phyloP scores from a whole-genome alignment of 1,140 invertebrate genomes.

The Agrypnia vestita region DNA sequence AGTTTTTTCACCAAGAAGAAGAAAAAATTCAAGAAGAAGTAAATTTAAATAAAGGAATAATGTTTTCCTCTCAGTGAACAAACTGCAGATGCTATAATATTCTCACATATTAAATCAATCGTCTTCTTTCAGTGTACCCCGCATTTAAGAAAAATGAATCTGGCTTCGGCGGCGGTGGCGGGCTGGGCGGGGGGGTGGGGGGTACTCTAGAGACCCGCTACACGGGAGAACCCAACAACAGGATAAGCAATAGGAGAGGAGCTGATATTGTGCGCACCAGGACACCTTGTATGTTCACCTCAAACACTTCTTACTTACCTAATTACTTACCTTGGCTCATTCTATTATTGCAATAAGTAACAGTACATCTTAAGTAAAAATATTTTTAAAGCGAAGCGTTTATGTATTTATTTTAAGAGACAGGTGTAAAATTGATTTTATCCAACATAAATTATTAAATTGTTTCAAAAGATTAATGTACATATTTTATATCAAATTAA shows the following conservation, averaged over 20 bases:
- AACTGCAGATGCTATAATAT: too few relatives aligned
- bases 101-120: neutral
- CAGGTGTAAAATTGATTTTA: too few relatives aligned
- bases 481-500: too few relatives aligned
- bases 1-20: neutral
- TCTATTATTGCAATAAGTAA: neutral
- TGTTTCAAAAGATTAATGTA: too few relatives aligned
- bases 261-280: conserved; percentile 81
- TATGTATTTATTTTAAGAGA: too few relatives aligned
- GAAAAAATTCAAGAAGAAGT: neutral
- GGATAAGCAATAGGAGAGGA: conserved; percentile 73
- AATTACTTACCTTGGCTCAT: neutral
- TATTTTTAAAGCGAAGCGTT: too few relatives aligned
- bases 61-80: too few relatives aligned
- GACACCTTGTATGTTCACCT: conserved; percentile 77
- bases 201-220: conserved; percentile 83
- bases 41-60: neutral
- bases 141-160: conserved; percentile 80
- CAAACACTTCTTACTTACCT: too few relatives aligned
- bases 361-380: neutral
- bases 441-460: too few relatives aligned
- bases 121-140: conserved; percentile 69
- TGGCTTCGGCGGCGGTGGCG: conserved; percentile 70
- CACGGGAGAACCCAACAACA: conserved; percentile 85
- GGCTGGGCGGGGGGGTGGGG: conserved; percentile 74